These are phyloP conservation scores for Bergia sp. DNA, from an alignment of 92 coral and sea anemone species.

Conservation along the genomic window DNA sequence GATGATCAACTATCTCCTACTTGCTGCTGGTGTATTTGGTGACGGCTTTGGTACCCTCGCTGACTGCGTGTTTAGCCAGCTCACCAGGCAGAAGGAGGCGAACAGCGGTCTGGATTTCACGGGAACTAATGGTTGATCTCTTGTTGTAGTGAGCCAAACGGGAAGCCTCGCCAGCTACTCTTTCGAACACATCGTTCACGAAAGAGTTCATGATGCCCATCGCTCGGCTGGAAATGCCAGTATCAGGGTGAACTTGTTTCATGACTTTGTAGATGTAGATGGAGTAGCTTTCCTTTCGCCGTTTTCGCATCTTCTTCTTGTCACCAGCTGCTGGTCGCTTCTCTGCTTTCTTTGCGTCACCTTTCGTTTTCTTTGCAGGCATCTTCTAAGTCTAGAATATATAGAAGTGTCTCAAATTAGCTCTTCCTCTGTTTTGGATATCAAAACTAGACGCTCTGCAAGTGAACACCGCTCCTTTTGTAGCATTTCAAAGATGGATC, in stretches of 20 bases:
- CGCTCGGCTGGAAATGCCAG: constrained; percentile 29
- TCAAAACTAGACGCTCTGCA: constrained; percentile 13
- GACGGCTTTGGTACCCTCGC: constrained; percentile 53
- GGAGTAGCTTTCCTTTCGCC: constrained; percentile 28
- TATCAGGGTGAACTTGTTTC: constrained; percentile 26
- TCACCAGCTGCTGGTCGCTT: constrained; percentile 28
- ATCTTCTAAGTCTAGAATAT: not conserved
- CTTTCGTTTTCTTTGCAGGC: constrained; percentile 29
- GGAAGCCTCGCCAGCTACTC: constrained; percentile 38
- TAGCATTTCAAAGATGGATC: constrained; percentile 9
- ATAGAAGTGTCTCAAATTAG: not conserved
- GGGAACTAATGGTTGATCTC: constrained; percentile 10
- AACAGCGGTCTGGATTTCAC: constrained; percentile 8
- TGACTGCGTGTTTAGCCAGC: constrained; percentile 51
- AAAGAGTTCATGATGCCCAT: constrained; percentile 27
- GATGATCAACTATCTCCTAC: not conserved
- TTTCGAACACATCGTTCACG: constrained; percentile 32
- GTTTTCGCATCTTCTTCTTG: constrained; percentile 25
- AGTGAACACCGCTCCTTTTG: not conserved
- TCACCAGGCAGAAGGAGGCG: constrained; percentile 26
- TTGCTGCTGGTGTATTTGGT: constrained; percentile 58
- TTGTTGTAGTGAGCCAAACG: constrained; percentile 31
- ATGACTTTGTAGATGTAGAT: constrained; percentile 36
- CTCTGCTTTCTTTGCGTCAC: constrained; percentile 23
- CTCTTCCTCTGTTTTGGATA: not conserved